These are phyloP conservation scores for Sebastes diaconus DNA, from an alignment of 2,797 vertebrate species.

Conservation along the genomic window DNA sequence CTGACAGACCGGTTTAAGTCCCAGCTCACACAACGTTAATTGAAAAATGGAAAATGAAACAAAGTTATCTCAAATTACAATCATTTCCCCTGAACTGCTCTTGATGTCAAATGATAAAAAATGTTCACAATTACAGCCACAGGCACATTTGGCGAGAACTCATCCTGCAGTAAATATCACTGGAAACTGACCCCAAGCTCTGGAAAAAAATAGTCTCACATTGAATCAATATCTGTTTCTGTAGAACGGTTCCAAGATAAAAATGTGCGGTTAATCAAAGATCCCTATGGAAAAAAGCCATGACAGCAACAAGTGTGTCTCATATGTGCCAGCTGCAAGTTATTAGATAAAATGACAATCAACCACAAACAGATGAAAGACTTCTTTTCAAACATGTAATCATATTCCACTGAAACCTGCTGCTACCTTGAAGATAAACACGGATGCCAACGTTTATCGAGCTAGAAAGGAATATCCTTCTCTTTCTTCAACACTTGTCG, in stretches of 20 bases:
- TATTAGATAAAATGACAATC: constrained; percentile 1
- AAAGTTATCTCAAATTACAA: background rate
- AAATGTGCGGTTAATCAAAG: background rate
- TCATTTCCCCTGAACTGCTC: background rate
- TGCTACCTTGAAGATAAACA: background rate
- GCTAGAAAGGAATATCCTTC: background rate
- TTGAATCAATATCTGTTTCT: background rate
- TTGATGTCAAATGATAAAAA: background rate
- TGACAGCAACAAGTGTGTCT: background rate
- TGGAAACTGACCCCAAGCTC: background rate
- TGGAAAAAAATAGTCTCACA: background rate
- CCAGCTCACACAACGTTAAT: background rate
- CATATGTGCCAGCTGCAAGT: background rate
- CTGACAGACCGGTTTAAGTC: background rate
- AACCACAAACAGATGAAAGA: background rate
- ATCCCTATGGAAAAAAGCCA: background rate
- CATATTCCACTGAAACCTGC: background rate
- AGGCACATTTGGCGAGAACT: background rate
- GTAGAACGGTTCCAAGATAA: background rate
- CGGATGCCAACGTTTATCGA: background rate
- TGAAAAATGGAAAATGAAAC: background rate
- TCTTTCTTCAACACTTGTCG: background rate
- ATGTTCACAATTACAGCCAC: background rate
- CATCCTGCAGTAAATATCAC: background rate
- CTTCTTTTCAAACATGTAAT: background rate